Evolutionary conservation across 2,797 vertebrate genomes (phyloP).

Genomic region (Hypotaenidia okinawae): DNA sequence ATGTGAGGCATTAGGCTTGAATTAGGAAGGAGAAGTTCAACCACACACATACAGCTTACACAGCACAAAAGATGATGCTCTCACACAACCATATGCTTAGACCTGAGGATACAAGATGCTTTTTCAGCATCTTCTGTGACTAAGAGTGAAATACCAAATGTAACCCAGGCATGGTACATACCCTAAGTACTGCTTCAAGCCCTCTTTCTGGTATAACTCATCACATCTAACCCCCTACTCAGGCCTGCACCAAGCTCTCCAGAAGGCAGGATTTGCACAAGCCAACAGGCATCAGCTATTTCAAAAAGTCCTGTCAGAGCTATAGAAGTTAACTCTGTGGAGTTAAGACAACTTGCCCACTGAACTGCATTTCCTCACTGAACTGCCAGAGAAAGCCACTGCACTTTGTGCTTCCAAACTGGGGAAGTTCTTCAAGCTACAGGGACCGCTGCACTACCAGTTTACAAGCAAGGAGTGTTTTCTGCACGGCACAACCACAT

Average conservation of each 20-base stretch:
- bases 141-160: neutral
- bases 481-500: neutral
- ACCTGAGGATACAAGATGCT: neutral
- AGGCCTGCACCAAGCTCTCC: neutral
- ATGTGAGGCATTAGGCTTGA: neutral
- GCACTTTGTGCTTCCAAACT: neutral
- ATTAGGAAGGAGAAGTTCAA: neutral
- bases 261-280: neutral
- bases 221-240: accelerated
- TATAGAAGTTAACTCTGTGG: neutral
- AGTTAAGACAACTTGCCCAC: neutral
- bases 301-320: neutral
- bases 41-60: accelerated
- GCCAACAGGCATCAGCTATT: neutral
- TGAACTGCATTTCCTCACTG: neutral
- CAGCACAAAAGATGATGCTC: accelerated
- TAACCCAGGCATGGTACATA: neutral
- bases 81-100: neutral
- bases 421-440: neutral
- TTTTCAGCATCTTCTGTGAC: neutral
- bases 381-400: neutral
- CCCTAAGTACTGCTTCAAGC: neutral
- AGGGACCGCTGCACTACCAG: neutral
- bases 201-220: neutral
- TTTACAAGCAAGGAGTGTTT: no score